phyloP scores from a whole-genome alignment of 2,888 invertebrate species.

The Andricus curvator region DNA sequence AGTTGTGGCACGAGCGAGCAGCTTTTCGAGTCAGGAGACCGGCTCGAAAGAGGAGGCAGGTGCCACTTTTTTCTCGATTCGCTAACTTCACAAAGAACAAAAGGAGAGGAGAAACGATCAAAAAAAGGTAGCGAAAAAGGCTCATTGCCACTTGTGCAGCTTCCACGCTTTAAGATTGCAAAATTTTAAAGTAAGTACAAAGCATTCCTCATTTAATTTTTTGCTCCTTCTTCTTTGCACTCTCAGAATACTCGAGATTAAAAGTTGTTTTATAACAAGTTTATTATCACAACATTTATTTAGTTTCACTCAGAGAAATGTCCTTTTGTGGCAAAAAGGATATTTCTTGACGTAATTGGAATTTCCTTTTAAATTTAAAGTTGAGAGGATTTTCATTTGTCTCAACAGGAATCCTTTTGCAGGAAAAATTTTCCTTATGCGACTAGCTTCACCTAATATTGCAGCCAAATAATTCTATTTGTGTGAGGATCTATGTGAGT shows the following conservation, averaged over 20 bases:
- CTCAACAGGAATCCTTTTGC: too few species aligned
- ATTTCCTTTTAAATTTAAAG: too few species aligned
- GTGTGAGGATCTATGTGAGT: too few species aligned
- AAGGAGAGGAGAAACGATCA: not conserved
- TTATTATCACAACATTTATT: not conserved
- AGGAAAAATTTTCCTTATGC: too few species aligned
- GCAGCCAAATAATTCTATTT: too few species aligned
- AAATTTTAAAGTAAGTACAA: not conserved
- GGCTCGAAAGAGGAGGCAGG: slow-evolving; percentile 70
- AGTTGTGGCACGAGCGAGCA: slow-evolving; percentile 68
- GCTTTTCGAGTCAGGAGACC: slow-evolving; percentile 52
- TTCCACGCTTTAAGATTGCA: slow-evolving; percentile 28
- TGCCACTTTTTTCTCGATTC: slow-evolving; percentile 69
- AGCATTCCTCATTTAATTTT: slow-evolving; percentile 7
- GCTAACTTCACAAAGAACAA: slow-evolving; percentile 41
- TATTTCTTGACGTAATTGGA: too few species aligned
- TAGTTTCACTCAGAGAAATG: not conserved
- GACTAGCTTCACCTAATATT: too few species aligned
- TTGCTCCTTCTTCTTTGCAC: not conserved
- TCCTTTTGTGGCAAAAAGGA: too few species aligned
- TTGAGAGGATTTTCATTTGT: too few species aligned
- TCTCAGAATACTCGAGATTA: not conserved
- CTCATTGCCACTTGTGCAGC: slow-evolving; percentile 34
- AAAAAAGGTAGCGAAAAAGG: slow-evolving; percentile 18
- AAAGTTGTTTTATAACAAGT: not conserved